A percentile compares a stretch with the other conserved stretches of the same genome.
phyloP scores from a whole-genome alignment of 2,797 vertebrate genomes.

The Gallinago solitaria region DNA sequence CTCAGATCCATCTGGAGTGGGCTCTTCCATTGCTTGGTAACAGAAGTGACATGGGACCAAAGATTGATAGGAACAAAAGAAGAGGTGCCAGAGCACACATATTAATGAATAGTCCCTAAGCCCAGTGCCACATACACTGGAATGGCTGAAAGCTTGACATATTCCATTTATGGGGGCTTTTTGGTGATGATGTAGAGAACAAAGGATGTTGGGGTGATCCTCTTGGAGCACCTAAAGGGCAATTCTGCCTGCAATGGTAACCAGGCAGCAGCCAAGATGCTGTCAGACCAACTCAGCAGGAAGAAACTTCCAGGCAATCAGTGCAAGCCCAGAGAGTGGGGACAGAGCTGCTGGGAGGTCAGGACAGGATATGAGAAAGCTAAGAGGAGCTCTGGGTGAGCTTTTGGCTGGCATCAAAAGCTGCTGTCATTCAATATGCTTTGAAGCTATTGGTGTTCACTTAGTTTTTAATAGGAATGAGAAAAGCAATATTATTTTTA shows the following conservation, averaged over 20 bases:
- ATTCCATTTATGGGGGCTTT: fast-evolving
- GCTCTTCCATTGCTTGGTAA: neutral
- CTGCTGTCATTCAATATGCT: neutral
- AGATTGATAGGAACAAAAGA: fast-evolving
- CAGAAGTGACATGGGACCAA: neutral
- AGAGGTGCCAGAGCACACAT: neutral
- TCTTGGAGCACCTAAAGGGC: neutral
- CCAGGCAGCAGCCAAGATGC: neutral
- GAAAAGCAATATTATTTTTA: slow-evolving; percentile 15
- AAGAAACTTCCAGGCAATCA: neutral
- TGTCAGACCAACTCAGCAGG: fast-evolving
- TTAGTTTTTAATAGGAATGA: neutral
- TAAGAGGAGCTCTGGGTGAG: neutral
- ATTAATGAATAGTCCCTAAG: no score
- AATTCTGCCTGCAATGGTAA: neutral
- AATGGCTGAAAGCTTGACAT: neutral
- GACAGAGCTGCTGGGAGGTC: neutral
- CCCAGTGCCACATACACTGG: fast-evolving
- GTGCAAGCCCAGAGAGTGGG: neutral
- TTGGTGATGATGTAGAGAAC: neutral
- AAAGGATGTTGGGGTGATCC: neutral
- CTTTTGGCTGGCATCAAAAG: neutral
- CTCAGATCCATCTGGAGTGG: neutral
- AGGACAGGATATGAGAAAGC: neutral
- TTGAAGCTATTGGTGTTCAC: neutral